Evolutionary conservation across 2,888 invertebrate species (phyloP), one percentile per base, ranked within the genome.

Genomic region (Ephialtes manifestator): DNA sequence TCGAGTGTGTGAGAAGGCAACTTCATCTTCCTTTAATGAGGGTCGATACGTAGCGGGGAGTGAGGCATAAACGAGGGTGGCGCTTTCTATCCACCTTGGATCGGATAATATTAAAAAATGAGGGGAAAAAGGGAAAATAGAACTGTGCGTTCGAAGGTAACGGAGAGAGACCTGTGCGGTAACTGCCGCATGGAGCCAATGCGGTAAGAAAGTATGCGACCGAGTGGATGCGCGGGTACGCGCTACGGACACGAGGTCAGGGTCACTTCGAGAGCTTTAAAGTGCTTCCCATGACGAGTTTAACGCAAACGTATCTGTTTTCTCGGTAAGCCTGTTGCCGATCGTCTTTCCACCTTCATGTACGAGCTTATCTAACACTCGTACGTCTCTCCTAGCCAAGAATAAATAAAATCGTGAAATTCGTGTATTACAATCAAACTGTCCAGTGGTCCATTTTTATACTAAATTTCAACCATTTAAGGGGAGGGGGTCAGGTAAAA

Each of bases 261-360:
- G 91, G 91, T 89, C 90, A 85, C 81, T 51, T 48, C 53, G 76
- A 78, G 70, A 87, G 88, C 90, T 90, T 90, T 87, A 90, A 87
- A 89, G 90, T 88, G 89, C 89, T 91, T 90, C 91, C 65, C 85
- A 88, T 86, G 75, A 86, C 75, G 58, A 67, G 65, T 75, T 79
- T 91, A 87, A 86, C 81, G 75, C 87, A 83, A 89, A 88, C 83
- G 81, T 81, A 65, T 53, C 46, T 18, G 11, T 60, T 72, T 76
- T 72, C 68, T 43, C 81, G 46, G 63, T 72, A 72, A 80, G 72
- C 83, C 77, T 76, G 39, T 74, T 80, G 81, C 81, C 78, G 24
- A 70, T 74, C 71, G 51, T 55, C 48, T 74, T 11, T 15, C 24
- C 24, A 51, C 28, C 13, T 65, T 39, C 51, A 11, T 31, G n/a